phyloP scores from a whole-genome alignment of 1,140 invertebrate genomes.

The Euura lappo region DNA sequence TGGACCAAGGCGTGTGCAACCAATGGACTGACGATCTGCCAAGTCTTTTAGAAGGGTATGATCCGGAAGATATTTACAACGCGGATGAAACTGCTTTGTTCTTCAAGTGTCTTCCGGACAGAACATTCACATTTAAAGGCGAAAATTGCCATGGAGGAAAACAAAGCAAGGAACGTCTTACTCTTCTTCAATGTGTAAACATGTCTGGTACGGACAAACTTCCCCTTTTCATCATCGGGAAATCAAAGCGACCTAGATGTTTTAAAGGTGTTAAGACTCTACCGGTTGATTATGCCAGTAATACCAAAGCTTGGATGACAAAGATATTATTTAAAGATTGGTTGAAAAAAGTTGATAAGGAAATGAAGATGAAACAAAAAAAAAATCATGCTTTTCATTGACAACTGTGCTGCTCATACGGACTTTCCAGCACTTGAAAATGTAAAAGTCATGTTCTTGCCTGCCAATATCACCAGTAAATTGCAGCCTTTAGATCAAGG shows the following conservation, averaged over 20 bases:
- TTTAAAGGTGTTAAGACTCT: slow-evolving; percentile 56
- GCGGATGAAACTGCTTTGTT: slow-evolving; percentile 48
- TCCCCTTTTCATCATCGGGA: slow-evolving; percentile 50
- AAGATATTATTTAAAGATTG: slow-evolving; percentile 36
- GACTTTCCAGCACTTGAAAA: slow-evolving; percentile 34
- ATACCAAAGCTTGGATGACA: slow-evolving; percentile 63
- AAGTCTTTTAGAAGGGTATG: slow-evolving; percentile 31
- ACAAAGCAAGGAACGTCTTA: slow-evolving; percentile 24
- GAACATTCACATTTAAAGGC: slow-evolving; percentile 19
- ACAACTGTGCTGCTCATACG: slow-evolving; percentile 30
- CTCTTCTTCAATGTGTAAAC: slow-evolving; percentile 23
- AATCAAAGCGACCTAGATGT: slow-evolving; percentile 47
- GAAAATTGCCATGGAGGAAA: slow-evolving; percentile 24
- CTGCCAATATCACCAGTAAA: slow-evolving; percentile 57
- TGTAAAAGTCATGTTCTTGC: slow-evolving; percentile 54
- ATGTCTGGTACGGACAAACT: slow-evolving; percentile 30
- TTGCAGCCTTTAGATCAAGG: slow-evolving; percentile 61
- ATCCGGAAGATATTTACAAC: slow-evolving; percentile 42
- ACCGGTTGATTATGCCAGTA: slow-evolving; percentile 51
- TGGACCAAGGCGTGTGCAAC: slow-evolving; percentile 24
- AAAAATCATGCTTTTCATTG: slow-evolving; percentile 34
- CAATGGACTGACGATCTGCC: slow-evolving; percentile 27
- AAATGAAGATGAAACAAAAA: slow-evolving; percentile 32
- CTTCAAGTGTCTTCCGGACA: slow-evolving; percentile 37
- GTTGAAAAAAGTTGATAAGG: slow-evolving; percentile 28